A percentile compares a stretch with the other conserved stretches of the same genome.
Evolutionary conservation across 2,797 vertebrate species (phyloP).

Genomic region (Steatocranus sp.): DNA sequence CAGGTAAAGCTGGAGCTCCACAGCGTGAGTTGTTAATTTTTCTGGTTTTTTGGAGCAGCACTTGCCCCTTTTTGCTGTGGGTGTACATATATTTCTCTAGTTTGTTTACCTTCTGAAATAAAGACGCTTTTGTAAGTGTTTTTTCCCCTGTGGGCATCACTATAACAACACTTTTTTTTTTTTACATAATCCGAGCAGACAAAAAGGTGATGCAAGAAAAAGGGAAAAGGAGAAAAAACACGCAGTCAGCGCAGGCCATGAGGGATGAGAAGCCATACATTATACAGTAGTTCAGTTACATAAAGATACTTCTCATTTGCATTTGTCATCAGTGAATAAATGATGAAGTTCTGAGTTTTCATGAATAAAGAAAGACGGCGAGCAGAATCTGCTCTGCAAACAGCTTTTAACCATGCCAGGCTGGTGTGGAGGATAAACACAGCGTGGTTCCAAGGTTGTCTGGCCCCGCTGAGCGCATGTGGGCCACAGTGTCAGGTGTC

Average conservation of each 20-base stretch:
- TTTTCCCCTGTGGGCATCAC: background rate
- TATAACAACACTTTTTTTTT: background rate
- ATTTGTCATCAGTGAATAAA: constrained; percentile 1
- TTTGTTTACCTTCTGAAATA: background rate
- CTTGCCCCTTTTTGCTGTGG: background rate
- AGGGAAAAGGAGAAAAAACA: background rate
- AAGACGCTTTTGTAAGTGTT: background rate
- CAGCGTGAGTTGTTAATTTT: background rate
- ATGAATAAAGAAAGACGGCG: background rate
- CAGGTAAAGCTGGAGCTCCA: background rate
- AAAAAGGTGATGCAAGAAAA: background rate
- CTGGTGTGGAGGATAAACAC: constrained; percentile 19
- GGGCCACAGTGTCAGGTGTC: background rate
- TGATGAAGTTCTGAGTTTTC: background rate
- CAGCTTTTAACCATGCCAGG: background rate
- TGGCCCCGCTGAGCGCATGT: constrained; percentile 3
- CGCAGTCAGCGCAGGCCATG: background rate
- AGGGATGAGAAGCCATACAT: background rate
- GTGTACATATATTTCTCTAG: background rate
- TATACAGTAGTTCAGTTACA: constrained; percentile 29
- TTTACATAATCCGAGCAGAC: background rate
- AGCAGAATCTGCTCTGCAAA: background rate
- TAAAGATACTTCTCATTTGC: constrained; percentile 29
- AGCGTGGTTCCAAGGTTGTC: background rate
- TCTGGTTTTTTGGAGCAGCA: background rate